phyloP scores from a whole-genome alignment of 1,140 invertebrate species.

The Scaptomyza hsui region DNA sequence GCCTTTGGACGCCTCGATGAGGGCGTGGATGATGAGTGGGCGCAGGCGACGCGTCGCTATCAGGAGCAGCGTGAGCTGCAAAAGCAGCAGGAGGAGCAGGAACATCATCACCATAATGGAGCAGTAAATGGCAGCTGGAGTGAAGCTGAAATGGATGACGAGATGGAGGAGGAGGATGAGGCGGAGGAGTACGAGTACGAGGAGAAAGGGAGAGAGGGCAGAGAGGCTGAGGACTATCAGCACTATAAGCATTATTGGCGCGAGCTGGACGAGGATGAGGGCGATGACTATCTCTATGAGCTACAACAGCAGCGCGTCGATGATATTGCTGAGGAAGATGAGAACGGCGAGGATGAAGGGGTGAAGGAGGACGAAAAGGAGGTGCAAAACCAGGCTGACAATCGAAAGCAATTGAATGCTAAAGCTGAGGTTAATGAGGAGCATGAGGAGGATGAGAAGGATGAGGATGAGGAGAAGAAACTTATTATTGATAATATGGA shows the following conservation, averaged over 20 bases:
- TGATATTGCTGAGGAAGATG: constrained; percentile 65
- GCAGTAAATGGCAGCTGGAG: constrained; percentile 21
- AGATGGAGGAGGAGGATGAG: constrained; percentile 26
- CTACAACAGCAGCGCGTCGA: constrained; percentile 67
- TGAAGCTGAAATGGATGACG: constrained; percentile 36
- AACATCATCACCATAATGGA: constrained; percentile 8
- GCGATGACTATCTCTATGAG: constrained; percentile 68
- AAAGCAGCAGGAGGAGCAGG: constrained; percentile 31
- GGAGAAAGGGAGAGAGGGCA: constrained; percentile 22
- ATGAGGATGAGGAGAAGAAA: constrained; percentile 37
- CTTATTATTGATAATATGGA: constrained; percentile 74
- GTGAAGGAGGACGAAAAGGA: constrained; percentile 5
- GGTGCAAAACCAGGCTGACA: constrained; percentile 44
- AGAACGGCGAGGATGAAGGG: constrained; percentile 46
- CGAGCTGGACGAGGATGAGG: constrained; percentile 67
- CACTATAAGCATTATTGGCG: constrained; percentile 76
- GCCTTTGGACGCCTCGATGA: constrained; percentile 75
- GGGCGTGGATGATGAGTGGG: constrained; percentile 71
- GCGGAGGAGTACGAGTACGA: constrained; percentile 32
- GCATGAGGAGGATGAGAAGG: constrained; percentile 19
- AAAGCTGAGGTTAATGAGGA: constrained; percentile 45
- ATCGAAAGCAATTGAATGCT: constrained; percentile 65
- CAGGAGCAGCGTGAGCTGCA: constrained; percentile 59
- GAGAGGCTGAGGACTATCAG: constrained; percentile 64
- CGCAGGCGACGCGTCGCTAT: constrained; percentile 55